phyloP scores from a whole-genome alignment of 2,113 vertebrate species.

The Pavo muticus region DNA sequence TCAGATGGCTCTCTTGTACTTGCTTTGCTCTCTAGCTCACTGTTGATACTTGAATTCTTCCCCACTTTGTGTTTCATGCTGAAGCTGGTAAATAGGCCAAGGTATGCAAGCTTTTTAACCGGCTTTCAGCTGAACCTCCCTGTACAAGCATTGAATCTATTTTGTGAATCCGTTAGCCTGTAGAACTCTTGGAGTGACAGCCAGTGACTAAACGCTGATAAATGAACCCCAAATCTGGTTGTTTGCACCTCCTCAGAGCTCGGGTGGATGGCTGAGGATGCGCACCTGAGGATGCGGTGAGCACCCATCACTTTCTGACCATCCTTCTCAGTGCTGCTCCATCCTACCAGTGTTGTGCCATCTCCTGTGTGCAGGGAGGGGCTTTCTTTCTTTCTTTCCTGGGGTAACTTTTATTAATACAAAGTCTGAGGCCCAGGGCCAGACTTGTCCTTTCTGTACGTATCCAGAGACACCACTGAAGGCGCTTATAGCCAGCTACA shows the following conservation, averaged over 20 bases:
- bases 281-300: background rate
- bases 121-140: background rate
- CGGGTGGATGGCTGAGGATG: background rate
- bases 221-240: background rate
- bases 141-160: accelerated
- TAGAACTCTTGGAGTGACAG: background rate
- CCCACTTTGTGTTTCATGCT: accelerated
- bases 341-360: accelerated
- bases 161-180: background rate
- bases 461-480: background rate
- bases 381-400: too few species aligned
- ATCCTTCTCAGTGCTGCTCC: background rate
- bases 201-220: background rate
- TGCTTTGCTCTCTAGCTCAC: background rate
- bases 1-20: background rate
- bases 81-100: background rate
- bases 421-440: background rate
- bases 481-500: background rate
- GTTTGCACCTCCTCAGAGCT: background rate
- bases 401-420: background rate
- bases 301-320: background rate
- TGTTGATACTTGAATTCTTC: background rate
- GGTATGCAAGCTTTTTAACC: background rate
- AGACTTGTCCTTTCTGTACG: background rate
- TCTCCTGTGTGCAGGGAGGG: background rate